Base-by-base conservation (phyloP, 2,888 invertebrate species). In the Hyposoter didymator region DNA sequence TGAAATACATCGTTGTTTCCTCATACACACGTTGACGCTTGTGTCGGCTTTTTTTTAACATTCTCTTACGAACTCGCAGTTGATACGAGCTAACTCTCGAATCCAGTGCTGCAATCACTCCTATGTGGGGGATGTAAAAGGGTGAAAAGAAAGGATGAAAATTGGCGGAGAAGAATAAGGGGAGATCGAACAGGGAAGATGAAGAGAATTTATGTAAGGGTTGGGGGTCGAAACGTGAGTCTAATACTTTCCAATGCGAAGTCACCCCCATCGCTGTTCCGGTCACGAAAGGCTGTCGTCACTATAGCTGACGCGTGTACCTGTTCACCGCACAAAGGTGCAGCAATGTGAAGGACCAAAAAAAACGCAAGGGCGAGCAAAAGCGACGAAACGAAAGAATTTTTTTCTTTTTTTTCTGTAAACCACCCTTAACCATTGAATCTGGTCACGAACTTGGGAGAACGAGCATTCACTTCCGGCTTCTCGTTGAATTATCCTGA, bases 271-370 rank as follows among this genome's bases (percentile, higher is more conserved):
- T 85, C 85, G 86, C 76, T 73, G 84, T 88, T 84, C 87, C 85
- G 87, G 88, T 90, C 89, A 88, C 87, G 89, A 88, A 90, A 90
- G 90, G 90, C 90, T 91, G 90, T 91, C 92, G 91, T 89, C 88
- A 85, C 88, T 88, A n/a, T n/a, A 89, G 90, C 90, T 91, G 92
- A 92, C 90, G 90, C 88, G 89, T 92, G 91, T 92, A 93, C 93
- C 92, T 92, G 91, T 92, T 93, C 92, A 91, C 90, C 91, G 88
- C 90, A 89, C 89, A 75, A 80, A 85, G 73, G 64, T 47, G 49
- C 39, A n/a, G n/a, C 47, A 43, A 74, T 19, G 64, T 39, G 43
- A 66, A 39, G 70, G 52, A 32, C n/a, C 52, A 59, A 72, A 66
- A 70, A 49, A 19, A 55, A 39, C 7, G 10, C 22, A 12, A 67